Evolutionary conservation across 2,888 invertebrate genomes (phyloP).

Genomic region (Amphipoea lucens): DNA sequence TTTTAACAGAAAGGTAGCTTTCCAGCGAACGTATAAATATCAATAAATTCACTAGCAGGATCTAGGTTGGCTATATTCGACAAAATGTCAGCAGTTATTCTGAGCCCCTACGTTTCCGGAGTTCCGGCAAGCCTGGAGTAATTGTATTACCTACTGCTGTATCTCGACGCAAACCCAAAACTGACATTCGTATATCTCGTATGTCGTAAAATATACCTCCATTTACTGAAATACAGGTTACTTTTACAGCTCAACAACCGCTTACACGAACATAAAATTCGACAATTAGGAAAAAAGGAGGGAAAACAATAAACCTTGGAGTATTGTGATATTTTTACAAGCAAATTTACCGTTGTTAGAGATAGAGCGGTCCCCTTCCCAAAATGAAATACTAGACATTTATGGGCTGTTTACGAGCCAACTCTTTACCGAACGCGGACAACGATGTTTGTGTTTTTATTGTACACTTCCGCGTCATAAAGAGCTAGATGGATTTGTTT

Average conservation of each 20-base stretch:
- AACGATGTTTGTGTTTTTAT: constrained; percentile 77
- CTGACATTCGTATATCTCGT: constrained; percentile 10
- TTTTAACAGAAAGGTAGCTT: too few relatives aligned
- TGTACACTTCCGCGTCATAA: constrained; percentile 70
- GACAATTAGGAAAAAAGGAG: constrained; percentile 79
- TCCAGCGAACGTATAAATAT: background rate
- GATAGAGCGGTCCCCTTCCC: constrained; percentile 68
- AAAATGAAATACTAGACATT: constrained; percentile 80
- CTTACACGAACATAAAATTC: constrained; percentile 69
- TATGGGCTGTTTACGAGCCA: constrained; percentile 84
- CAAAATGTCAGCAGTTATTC: constrained; percentile 25
- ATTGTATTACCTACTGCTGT: constrained; percentile 32
- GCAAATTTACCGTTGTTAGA: constrained; percentile 73
- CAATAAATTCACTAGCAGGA: background rate
- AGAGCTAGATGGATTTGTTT: constrained; percentile 63
- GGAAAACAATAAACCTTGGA: constrained; percentile 77
- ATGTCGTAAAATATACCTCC: constrained; percentile 4
- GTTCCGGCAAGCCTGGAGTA: constrained; percentile 24
- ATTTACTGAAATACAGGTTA: constrained; percentile 29
- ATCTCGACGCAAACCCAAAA: constrained; percentile 17
- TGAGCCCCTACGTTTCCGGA: constrained; percentile 15
- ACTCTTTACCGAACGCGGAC: constrained; percentile 79
- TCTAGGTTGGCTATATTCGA: background rate
- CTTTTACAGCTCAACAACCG: constrained; percentile 64
- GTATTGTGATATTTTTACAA: constrained; percentile 77